Conservation (phyloP, 2,797 vertebrate genomes). For the Myripristis jacobus region DNA sequence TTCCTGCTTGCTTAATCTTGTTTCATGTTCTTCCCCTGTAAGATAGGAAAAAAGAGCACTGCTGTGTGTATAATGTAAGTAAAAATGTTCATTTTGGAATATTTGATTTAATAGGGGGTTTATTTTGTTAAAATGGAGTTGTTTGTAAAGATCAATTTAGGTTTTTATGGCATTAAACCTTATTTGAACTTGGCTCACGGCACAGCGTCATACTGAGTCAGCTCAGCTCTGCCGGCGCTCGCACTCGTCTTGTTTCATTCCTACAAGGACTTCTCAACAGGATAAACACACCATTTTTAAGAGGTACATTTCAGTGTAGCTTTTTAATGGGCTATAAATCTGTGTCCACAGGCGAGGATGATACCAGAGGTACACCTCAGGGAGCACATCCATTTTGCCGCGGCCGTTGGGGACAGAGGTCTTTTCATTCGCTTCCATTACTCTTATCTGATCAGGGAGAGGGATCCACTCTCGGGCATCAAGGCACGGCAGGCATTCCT, state of each 20-base stretch:
- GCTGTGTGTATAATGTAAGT: conserved; percentile 75
- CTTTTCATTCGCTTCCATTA: conserved; percentile 83
- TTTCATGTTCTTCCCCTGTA: conserved; percentile 65
- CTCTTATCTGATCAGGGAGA: conserved; percentile 83
- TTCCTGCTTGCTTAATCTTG: conserved; percentile 66
- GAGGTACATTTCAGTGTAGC: conserved; percentile 78
- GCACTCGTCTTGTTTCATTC: conserved; percentile 58
- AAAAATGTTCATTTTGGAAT: conserved; percentile 71
- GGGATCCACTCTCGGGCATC: conserved; percentile 70
- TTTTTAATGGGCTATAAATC: conserved; percentile 84
- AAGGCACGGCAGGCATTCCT: conserved; percentile 52
- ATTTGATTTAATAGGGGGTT: conserved; percentile 62
- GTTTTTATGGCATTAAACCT: conserved; percentile 82
- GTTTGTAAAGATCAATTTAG: conserved; percentile 71
- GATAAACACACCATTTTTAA: conserved; percentile 77
- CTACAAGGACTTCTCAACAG: conserved; percentile 65
- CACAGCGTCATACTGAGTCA: conserved; percentile 53
- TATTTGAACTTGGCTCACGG: conserved; percentile 70
- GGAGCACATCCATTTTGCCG: conserved; percentile 82
- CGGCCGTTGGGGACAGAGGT: conserved; percentile 79
- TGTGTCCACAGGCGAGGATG: conserved; percentile 80
- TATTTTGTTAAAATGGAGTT: conserved; percentile 73
- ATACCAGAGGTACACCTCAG: conserved; percentile 80
- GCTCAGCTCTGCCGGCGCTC: conserved; percentile 33
- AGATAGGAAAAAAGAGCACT: conserved; percentile 56